These are phyloP conservation scores for Cerceris rybyensis DNA, from an alignment of 2,888 invertebrate genomes.

Conservation along the genomic window DNA sequence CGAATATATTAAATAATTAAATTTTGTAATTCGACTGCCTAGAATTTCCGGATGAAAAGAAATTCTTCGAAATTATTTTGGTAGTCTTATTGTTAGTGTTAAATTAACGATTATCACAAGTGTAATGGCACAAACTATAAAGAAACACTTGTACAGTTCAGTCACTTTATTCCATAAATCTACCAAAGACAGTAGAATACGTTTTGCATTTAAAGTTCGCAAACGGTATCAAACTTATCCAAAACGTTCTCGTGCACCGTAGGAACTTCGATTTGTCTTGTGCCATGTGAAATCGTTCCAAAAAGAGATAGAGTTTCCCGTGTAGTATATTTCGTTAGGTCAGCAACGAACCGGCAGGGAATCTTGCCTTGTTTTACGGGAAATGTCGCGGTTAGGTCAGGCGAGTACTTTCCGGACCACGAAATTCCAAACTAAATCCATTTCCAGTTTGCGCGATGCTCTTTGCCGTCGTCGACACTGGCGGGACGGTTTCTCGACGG, in stretches of 20 bases:
- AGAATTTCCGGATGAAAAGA: too few relatives aligned
- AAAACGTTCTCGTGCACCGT: conserved; percentile 4
- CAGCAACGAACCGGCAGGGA: conserved; percentile 35
- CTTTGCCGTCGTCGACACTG: conserved; percentile 50
- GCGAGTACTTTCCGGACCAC: conserved; percentile 45
- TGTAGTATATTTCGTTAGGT: conserved; percentile 43
- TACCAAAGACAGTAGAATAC: background rate
- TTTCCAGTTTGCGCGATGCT: conserved; percentile 56
- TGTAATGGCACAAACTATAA: too few relatives aligned
- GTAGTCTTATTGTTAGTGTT: too few relatives aligned
- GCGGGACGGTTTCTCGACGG: conserved; percentile 37
- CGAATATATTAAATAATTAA: too few relatives aligned
- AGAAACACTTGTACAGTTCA: too few relatives aligned
- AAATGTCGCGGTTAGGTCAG: conserved; percentile 41
- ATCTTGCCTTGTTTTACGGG: conserved; percentile 50
- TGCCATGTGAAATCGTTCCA: conserved; percentile 22
- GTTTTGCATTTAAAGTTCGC: background rate
- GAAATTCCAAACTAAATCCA: conserved; percentile 64
- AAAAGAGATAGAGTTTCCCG: conserved; percentile 46
- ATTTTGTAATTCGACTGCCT: too few relatives aligned
- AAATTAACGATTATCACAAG: too few relatives aligned
- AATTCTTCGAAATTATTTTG: too few relatives aligned
- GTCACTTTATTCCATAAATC: background rate
- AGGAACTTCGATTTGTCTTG: conserved; percentile 4
- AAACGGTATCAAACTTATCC: background rate